phyloP scores from a whole-genome alignment of 2,113 vertebrate species.

The Rhinopomastus cyanomelas region DNA sequence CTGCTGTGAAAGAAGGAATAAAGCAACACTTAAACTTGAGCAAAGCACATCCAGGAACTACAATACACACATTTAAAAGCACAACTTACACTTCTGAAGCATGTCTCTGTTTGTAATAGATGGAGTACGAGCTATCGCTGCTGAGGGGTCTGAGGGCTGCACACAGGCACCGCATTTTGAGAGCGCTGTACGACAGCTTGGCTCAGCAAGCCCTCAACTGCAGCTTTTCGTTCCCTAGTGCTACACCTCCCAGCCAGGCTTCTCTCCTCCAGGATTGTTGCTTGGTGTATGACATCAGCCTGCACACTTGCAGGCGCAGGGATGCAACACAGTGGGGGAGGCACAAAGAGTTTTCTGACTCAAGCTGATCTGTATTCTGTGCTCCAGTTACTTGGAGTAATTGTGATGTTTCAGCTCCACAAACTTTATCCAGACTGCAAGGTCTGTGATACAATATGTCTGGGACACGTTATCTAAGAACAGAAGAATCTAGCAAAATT shows the following conservation, averaged over 20 bases:
- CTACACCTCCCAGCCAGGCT: constrained; percentile 34
- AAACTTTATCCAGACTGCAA: not conserved
- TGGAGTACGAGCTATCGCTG: constrained; percentile 49
- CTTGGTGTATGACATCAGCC: constrained; percentile 51
- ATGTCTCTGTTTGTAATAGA: constrained; percentile 55
- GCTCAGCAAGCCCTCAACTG: not conserved
- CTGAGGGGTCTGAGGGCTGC: constrained; percentile 64
- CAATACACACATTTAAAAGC: not conserved
- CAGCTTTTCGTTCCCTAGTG: not conserved
- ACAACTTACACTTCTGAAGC: constrained; percentile 60
- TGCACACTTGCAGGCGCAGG: constrained; percentile 25
- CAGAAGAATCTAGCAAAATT: not conserved
- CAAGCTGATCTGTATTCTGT: constrained; percentile 41
- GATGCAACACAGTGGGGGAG: constrained; percentile 37
- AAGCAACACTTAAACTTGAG: not conserved
- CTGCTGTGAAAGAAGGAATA: not conserved
- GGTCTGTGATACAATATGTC: not conserved
- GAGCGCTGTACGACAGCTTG: not conserved
- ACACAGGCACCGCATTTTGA: constrained; percentile 65
- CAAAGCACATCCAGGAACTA: not conserved
- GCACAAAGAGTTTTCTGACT: constrained; percentile 58
- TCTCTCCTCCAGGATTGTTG: constrained; percentile 38
- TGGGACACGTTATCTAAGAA: not conserved
- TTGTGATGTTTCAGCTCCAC: not conserved
- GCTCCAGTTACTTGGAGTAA: constrained; percentile 49